Evolutionary conservation across 2,797 vertebrate genomes (phyloP), one percentile per base, ranked within the genome.

Genomic region (Phylloscopus collybita): DNA sequence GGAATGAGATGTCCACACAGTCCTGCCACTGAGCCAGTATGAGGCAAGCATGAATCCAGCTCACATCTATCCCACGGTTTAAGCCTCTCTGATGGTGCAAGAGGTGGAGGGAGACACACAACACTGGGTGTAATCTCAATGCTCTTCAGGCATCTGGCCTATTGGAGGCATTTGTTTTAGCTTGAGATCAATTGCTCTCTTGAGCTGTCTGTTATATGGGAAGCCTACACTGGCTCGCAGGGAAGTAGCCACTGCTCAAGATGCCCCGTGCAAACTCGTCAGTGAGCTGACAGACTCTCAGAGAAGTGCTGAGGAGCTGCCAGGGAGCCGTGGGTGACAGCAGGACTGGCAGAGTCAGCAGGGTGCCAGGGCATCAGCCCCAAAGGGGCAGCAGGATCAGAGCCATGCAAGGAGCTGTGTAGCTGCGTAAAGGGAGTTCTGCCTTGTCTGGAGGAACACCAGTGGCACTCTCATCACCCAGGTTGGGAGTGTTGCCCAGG

Each of bases 381-480:
- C 40, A 54, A 38, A 73, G 1, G 1, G 34, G 42, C 76, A 92
- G 70, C 56, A 34, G 76, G 59, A 69, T 81, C 70, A 59, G 62
- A 72, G 70, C 21, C 34, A 16, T 0, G 1, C 42, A 42, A 47
- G 54, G 70, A 80, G 38, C 56, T 38, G 38, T 38, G 13, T 4
- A 25, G 59, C n/a, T 49, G 13, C 0, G 0, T 11, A 32, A 8
- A 30, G 51, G 44, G n/a, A 47, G 61, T 23, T 25, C 83, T 42
- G 14, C 17, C 38, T 34, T 2, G 19, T 47, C 54, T 32, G 42
- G 21, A 25, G 47, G 38, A 71, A 18, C 8, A 53, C 17, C 69
- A 67, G 27, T 0, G 1, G 40, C 54, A 20, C n/a, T 45, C 25
- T 16, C 16, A 30, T 57, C 40, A 10, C 40, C 54, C 30, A 6